Percentiles rank a stretch among this genome's conserved stretches.
phyloP scores from a whole-genome alignment of 2,888 invertebrate genomes.

The Drosophila koepferae region DNA sequence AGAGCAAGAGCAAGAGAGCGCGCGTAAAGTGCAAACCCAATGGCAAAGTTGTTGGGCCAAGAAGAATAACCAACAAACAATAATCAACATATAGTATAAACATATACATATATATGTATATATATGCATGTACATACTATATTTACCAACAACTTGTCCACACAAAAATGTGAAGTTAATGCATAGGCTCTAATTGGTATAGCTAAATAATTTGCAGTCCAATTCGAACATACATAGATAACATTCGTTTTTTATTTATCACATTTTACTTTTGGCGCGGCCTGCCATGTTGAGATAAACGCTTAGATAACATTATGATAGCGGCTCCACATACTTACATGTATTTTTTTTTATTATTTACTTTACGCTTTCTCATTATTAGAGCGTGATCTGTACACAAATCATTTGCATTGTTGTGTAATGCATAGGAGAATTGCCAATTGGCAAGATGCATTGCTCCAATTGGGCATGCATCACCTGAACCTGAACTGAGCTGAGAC shows the following conservation, averaged over 20 bases:
- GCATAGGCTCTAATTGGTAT: constrained; percentile 36
- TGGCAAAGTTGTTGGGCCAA: constrained; percentile 41
- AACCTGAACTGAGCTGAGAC: not conserved
- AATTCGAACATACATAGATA: constrained; percentile 11
- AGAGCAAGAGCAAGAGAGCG: constrained; percentile 13
- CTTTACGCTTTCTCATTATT: too few species aligned
- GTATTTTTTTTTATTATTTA: too few species aligned
- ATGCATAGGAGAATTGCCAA: constrained; percentile 23
- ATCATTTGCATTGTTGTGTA: constrained; percentile 9
- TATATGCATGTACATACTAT: too few species aligned
- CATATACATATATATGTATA: not conserved
- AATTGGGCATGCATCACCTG: constrained; percentile 44
- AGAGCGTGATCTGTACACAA: constrained; percentile 14
- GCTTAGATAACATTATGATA: constrained; percentile 40
- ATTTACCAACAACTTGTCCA: not conserved
- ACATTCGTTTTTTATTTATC: constrained; percentile 30
- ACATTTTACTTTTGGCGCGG: constrained; percentile 17
- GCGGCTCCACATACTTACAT: not conserved
- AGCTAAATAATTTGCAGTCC: constrained; percentile 19
- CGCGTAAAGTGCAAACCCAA: constrained; percentile 21
- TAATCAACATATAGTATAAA: not conserved
- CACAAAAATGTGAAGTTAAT: constrained; percentile 6
- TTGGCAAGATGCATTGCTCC: constrained; percentile 31
- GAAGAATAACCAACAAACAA: constrained; percentile 4
- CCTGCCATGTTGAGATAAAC: constrained; percentile 29